Evolutionary conservation across 1,140 invertebrate species (phyloP).

Genomic region (Plectrocnemia conspersa): DNA sequence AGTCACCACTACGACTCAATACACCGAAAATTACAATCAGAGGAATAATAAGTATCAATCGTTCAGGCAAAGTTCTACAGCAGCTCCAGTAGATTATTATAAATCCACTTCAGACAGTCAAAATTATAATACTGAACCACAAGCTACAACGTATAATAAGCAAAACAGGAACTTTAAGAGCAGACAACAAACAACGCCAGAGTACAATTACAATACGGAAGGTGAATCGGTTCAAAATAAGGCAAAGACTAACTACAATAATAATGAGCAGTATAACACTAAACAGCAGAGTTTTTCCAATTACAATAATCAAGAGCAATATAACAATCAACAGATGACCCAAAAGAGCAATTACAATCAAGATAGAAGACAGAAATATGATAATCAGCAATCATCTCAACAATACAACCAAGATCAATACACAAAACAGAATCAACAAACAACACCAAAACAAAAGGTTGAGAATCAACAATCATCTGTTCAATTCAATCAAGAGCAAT

Average conservation of each 20-base stretch:
- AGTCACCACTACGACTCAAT: conserved; percentile 9
- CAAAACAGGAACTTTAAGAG: conserved; percentile 20
- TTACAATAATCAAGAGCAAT: conserved; percentile 7
- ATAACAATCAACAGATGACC: conserved; percentile 16
- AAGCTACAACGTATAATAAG: conserved; percentile 23
- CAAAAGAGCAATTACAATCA: conserved; percentile 12
- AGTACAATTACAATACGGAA: conserved; percentile 25
- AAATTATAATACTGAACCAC: conserved; percentile 27
- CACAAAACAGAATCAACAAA: conserved; percentile 4
- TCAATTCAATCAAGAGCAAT: conserved; percentile 8
- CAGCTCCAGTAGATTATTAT: conserved; percentile 34
- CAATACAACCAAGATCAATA: conserved; percentile 6
- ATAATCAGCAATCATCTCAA: conserved; percentile 8
- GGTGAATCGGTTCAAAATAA: conserved; percentile 10
- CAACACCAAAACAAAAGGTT: conserved; percentile 5
- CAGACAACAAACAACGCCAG: conserved; percentile 22
- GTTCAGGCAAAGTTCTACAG: conserved; percentile 31
- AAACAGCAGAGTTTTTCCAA: conserved; percentile 12
- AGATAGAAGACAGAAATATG: conserved; percentile 22
- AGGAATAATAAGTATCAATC: conserved; percentile 19
- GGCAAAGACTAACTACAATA: conserved; percentile 6
- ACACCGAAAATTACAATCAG: conserved; percentile 27
- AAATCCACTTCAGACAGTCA: conserved; percentile 36
- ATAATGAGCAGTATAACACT: conserved; percentile 9
- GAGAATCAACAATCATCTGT: conserved; percentile 1